Evolutionary conservation across 2,797 vertebrate genomes (phyloP).

Genomic region (Rhynchotus rufescens): DNA sequence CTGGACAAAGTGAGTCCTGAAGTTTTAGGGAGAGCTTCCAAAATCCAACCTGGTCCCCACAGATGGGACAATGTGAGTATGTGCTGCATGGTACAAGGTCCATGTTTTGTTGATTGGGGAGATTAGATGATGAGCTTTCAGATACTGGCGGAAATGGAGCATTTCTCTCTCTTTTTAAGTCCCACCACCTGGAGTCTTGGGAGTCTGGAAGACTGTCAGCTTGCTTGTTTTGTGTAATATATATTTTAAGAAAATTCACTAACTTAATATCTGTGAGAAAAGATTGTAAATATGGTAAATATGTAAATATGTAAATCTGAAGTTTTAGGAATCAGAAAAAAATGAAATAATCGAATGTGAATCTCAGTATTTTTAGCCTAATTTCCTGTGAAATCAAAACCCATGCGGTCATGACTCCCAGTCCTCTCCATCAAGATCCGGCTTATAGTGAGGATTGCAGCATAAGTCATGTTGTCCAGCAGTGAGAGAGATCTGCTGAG

Average conservation of each 20-base stretch:
- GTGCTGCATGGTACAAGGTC: neutral
- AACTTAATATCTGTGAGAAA: neutral
- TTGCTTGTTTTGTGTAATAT: neutral
- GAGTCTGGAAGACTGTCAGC: neutral
- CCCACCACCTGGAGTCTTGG: neutral
- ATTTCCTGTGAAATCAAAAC: conserved; percentile 17
- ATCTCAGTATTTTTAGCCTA: neutral
- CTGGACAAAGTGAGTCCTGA: neutral
- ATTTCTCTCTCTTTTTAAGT: neutral
- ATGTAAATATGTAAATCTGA: too few relatives aligned
- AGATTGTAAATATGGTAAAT: neutral
- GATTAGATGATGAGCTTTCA: neutral
- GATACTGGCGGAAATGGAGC: neutral
- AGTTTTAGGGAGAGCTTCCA: neutral
- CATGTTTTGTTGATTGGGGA: neutral
- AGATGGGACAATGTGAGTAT: neutral
- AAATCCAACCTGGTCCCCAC: rapidly evolving
- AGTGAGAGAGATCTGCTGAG: neutral
- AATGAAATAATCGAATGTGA: neutral
- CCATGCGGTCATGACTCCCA: neutral
- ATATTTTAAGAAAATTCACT: conserved; percentile 5
- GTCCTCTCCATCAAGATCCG: neutral
- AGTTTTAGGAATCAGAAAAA: neutral
- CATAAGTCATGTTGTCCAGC: neutral
- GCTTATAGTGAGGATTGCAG: neutral